These are phyloP conservation scores for Hippocampus comes DNA, from an alignment of 2,113 vertebrate genomes.

Conservation along the genomic window DNA sequence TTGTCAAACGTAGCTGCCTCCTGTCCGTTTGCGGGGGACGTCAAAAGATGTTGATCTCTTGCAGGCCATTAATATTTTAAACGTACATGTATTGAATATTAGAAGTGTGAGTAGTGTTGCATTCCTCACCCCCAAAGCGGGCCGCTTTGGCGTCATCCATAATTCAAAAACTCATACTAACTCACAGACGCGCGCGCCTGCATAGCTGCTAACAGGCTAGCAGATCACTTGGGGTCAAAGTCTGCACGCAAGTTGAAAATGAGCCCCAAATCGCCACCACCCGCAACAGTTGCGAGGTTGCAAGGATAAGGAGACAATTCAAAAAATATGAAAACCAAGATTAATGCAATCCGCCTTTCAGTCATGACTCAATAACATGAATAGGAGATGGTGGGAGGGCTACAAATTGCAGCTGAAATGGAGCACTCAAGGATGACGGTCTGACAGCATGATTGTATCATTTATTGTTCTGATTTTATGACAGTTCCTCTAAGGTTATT, in stretches of 20 bases:
- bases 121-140: constrained; percentile 40
- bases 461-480: background rate
- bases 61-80: constrained; percentile 43
- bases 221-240: background rate
- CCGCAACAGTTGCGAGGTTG: background rate
- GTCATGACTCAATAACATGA: background rate
- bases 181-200: constrained; percentile 28
- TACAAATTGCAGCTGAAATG: constrained; percentile 12
- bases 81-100: constrained; percentile 55
- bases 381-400: constrained; percentile 16
- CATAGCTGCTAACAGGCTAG: constrained; percentile 26
- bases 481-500: background rate
- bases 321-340: background rate
- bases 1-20: background rate
- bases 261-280: constrained; percentile 11
- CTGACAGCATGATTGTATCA: background rate
- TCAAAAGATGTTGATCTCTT: constrained; percentile 27
- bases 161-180: constrained; percentile 48
- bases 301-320: background rate
- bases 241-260: constrained; percentile 10
- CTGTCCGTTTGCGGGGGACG: constrained; percentile 8
- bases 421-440: background rate
- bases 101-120: constrained; percentile 38
- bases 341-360: background rate
- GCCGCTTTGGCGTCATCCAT: constrained; percentile 63